Conservation (phyloP, 2,113 vertebrate species). For the Mus spicilegus region DNA sequence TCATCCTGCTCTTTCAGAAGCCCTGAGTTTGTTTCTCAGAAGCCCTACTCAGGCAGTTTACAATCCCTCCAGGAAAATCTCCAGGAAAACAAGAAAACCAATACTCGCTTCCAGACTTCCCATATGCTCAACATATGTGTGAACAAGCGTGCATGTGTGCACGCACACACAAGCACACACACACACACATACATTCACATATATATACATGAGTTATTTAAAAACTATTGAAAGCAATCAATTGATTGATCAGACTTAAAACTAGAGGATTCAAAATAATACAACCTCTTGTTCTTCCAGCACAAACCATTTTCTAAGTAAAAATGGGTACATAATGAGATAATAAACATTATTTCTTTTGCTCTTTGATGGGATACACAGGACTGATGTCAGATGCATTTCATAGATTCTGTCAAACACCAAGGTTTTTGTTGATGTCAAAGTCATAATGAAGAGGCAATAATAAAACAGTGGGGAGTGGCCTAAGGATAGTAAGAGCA, state of each 20-base stretch:
- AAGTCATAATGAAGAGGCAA: background rate
- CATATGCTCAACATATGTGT: background rate
- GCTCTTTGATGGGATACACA: background rate
- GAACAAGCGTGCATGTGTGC: background rate
- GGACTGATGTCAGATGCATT: background rate
- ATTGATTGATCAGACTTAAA: too few species aligned
- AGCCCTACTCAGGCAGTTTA: background rate
- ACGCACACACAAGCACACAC: background rate
- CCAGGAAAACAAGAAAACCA: background rate
- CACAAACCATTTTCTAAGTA: background rate
- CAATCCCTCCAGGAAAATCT: background rate
- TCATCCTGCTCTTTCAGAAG: background rate
- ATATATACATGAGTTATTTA: background rate
- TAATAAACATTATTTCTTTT: background rate
- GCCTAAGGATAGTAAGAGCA: background rate
- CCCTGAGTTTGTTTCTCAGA: background rate
- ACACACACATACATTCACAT: background rate
- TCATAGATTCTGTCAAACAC: background rate
- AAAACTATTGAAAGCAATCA: background rate
- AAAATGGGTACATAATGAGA: background rate
- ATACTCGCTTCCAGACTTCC: background rate
- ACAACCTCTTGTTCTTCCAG: background rate
- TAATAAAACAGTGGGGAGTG: background rate
- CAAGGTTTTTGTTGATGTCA: slow-evolving; percentile 1
- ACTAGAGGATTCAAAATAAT: background rate